A percentile compares a stretch with the other conserved stretches of the same genome.
Evolutionary conservation across 2,797 vertebrate species (phyloP).

Genomic region (Heteromormyrus szaboi): DNA sequence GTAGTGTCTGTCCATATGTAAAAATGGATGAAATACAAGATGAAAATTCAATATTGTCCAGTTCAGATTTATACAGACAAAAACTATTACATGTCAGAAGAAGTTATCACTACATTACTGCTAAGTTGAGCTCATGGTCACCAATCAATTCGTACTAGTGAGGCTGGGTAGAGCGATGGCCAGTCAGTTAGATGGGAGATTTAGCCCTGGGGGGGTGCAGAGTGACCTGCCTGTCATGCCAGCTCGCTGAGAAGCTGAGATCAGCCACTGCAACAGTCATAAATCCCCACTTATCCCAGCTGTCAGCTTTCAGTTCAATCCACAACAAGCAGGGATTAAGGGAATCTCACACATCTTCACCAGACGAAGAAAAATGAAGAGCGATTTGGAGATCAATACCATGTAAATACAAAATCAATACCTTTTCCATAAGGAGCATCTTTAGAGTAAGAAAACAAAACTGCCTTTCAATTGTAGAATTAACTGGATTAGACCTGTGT

Average conservation of each 20-base stretch:
- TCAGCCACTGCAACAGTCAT: neutral
- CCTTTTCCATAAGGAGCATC: neutral
- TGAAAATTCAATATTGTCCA: neutral
- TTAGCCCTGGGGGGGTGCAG: neutral
- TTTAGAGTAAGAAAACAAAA: neutral
- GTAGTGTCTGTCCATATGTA: neutral
- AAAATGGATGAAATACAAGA: neutral
- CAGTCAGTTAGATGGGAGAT: neutral
- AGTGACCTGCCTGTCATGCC: neutral
- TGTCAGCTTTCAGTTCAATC: neutral
- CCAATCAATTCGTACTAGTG: neutral
- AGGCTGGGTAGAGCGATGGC: neutral
- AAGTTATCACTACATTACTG: neutral
- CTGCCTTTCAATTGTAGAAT: neutral
- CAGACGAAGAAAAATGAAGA: neutral
- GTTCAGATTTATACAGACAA: neutral
- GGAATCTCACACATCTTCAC: neutral
- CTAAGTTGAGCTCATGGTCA: neutral
- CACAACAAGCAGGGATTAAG: neutral
- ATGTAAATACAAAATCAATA: neutral
- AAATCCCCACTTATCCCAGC: neutral
- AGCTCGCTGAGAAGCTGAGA: neutral
- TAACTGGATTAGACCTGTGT: slow-evolving; percentile 9
- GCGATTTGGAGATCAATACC: neutral
- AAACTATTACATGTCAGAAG: neutral